Percentiles rank a stretch among this genome's conserved stretches.
Evolutionary conservation across 2,113 vertebrate species (phyloP).

Genomic region (Equus quagga): DNA sequence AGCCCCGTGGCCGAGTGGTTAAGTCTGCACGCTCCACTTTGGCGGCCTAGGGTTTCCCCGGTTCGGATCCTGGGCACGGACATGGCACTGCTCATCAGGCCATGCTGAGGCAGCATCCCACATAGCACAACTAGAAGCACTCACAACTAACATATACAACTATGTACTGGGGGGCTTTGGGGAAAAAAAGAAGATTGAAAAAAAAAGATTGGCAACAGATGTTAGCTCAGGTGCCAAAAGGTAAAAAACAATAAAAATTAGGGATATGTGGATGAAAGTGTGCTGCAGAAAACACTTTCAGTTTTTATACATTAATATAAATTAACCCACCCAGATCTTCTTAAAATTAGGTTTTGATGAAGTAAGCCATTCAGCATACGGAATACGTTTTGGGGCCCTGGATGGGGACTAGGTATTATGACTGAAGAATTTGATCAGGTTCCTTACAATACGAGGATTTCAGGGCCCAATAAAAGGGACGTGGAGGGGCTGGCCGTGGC

Average conservation of each 20-base stretch:
- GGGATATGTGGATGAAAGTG: background rate
- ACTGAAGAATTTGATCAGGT: background rate
- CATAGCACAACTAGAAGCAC: too few relatives aligned
- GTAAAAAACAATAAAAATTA: slow-evolving; percentile 10
- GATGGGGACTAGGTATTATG: background rate
- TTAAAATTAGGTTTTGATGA: slow-evolving; percentile 11
- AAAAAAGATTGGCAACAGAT: background rate
- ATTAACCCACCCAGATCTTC: background rate
- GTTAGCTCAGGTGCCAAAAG: too few relatives aligned
- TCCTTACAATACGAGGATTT: background rate
- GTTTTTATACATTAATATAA: background rate
- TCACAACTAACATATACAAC: too few relatives aligned
- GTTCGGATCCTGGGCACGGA: too few relatives aligned
- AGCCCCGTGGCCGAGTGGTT: too few relatives aligned
- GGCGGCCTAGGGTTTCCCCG: too few relatives aligned
- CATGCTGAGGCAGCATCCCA: too few relatives aligned
- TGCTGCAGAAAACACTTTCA: background rate
- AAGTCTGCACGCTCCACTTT: too few relatives aligned
- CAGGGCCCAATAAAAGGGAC: background rate
- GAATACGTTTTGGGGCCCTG: background rate
- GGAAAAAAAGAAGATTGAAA: too few relatives aligned
- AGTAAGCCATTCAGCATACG: background rate
- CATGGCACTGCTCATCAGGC: too few relatives aligned
- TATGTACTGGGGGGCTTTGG: too few relatives aligned
- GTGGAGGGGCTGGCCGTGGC: background rate